phyloP scores from a whole-genome alignment of 2,113 vertebrate species.

The Brachyistius frenatus region DNA sequence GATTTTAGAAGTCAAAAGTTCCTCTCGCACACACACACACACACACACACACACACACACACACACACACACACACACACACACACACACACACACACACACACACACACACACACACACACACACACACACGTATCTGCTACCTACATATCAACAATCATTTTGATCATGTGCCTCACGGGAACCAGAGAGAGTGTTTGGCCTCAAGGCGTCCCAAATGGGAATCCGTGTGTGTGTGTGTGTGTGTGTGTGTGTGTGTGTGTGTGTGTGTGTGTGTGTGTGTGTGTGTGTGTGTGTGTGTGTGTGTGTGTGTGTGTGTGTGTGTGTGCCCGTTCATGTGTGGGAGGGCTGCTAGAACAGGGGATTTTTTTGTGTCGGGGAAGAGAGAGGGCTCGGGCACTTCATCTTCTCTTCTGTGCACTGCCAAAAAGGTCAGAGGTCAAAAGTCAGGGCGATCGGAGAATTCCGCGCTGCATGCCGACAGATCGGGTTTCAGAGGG shows the following conservation, averaged over 20 bases:
- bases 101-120: neutral
- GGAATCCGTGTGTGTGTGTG: slow-evolving; percentile 68
- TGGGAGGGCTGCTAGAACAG: slow-evolving; percentile 85
- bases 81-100: slow-evolving; percentile 1
- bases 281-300: slow-evolving; percentile 23
- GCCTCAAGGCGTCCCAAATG: slow-evolving; percentile 71
- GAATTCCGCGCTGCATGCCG: slow-evolving; percentile 89
- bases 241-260: too few species aligned
- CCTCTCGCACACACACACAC: neutral
- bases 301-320: slow-evolving; percentile 52
- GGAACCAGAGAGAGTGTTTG: slow-evolving; percentile 71
- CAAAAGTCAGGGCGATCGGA: slow-evolving; percentile 89
- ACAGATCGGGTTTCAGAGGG: slow-evolving; percentile 86
- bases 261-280: slow-evolving; percentile 9
- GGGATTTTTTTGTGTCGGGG: slow-evolving; percentile 86
- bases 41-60: too few species aligned
- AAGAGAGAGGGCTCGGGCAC: slow-evolving; percentile 86
- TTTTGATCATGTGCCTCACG: slow-evolving; percentile 72
- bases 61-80: neutral
- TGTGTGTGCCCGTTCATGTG: slow-evolving; percentile 63
- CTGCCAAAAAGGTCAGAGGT: slow-evolving; percentile 89
- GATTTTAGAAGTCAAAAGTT: slow-evolving; percentile 44
- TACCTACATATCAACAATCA: slow-evolving; percentile 75
- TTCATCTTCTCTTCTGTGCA: slow-evolving; percentile 88
- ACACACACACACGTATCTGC: slow-evolving; percentile 50